These are phyloP conservation scores for Pachyseris speciosa DNA, from an alignment of 64 coral and sea anemone species.

Conservation along the genomic window DNA sequence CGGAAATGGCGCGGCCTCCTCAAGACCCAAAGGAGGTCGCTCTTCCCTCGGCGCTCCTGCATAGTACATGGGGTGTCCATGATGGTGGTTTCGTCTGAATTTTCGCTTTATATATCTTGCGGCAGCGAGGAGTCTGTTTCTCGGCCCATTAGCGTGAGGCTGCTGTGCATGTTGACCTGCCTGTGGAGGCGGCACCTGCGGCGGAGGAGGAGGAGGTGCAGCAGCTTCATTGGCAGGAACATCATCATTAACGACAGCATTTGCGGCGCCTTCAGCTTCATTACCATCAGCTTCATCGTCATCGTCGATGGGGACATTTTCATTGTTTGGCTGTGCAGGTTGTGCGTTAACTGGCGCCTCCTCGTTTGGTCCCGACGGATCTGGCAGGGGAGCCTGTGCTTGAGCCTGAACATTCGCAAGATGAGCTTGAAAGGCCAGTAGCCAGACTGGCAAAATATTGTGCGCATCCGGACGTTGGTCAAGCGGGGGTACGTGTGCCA, in stretches of 20 bases:
- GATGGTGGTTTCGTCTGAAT: not conserved
- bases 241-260: not conserved
- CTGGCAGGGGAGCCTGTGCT: not conserved
- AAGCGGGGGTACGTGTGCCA: not conserved
- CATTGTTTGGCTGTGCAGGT: not conserved
- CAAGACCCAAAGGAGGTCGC: not conserved
- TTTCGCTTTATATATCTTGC: slow-evolving; percentile 13
- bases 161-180: not conserved
- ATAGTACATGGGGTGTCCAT: not conserved
- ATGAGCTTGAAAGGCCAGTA: not conserved
- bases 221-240: not conserved
- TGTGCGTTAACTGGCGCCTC: not conserved
- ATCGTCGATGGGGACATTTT: not conserved
- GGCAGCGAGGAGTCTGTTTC: not conserved
- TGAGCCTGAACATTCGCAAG: not conserved
- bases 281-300: not conserved
- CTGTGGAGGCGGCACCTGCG: not conserved
- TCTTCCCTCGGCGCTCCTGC: slow-evolving; percentile 7
- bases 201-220: not conserved
- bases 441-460: not conserved
- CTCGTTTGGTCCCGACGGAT: not conserved
- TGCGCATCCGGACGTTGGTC: not conserved
- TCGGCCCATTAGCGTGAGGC: not conserved
- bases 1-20: not conserved
- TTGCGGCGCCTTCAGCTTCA: not conserved